These are phyloP conservation scores for Selenia dentaria DNA, from an alignment of 2,888 invertebrate genomes.

Conservation along the genomic window DNA sequence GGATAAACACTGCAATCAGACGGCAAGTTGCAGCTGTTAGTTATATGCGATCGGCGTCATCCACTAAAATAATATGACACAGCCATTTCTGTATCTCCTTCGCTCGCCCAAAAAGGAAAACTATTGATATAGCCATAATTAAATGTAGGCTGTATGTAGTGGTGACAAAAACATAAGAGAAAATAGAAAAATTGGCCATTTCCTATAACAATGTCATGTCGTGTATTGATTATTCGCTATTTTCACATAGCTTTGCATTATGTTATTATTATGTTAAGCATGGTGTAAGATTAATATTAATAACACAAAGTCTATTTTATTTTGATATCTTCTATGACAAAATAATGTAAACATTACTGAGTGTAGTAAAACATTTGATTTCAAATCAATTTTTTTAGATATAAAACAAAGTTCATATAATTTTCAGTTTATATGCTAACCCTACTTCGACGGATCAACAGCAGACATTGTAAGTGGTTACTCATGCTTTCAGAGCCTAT, in stretches of 20 bases:
- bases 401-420: too few species aligned
- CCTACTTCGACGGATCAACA: constrained; percentile 66
- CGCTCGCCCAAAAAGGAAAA: constrained; percentile 69
- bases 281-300: too few species aligned
- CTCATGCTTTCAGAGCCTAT: constrained; percentile 82
- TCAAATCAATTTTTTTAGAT: too few species aligned
- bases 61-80: constrained; percentile 84
- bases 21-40: constrained; percentile 76
- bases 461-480: constrained; percentile 80
- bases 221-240: too few species aligned
- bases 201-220: too few species aligned
- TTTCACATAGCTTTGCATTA: too few species aligned
- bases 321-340: too few species aligned
- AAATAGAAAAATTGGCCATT: background rate
- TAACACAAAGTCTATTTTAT: too few species aligned
- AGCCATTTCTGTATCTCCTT: constrained; percentile 77
- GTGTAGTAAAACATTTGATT: too few species aligned
- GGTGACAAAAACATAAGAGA: constrained; percentile 46
- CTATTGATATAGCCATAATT: constrained; percentile 69
- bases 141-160: constrained; percentile 59
- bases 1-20: constrained; percentile 81
- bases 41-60: constrained; percentile 71
- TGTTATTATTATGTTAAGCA: too few species aligned
- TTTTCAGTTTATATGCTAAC: constrained; percentile 48
- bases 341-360: too few species aligned